phyloP scores from a whole-genome alignment of 1,140 invertebrate species.

The Caerostris darwini region DNA sequence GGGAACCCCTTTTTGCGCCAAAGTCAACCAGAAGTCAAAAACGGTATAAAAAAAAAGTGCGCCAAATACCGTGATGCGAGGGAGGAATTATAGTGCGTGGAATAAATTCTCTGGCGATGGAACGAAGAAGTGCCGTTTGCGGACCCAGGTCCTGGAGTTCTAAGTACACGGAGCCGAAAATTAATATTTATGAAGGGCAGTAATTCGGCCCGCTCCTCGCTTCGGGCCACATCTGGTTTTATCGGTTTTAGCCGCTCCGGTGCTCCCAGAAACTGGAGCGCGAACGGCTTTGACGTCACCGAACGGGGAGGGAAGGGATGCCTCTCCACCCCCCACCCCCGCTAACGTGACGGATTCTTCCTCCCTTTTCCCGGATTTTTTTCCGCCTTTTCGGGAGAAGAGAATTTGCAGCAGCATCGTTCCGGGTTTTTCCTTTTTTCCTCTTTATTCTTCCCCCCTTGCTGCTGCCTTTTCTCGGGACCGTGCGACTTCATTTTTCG shows the following conservation, averaged over 20 bases:
- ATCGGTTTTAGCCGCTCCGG: conserved; percentile 73
- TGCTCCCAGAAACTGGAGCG: conserved; percentile 54
- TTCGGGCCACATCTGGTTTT: conserved; percentile 75
- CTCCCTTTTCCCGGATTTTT: background rate
- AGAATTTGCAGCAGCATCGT: conserved; percentile 27
- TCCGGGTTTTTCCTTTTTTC: background rate
- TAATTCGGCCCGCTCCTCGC: conserved; percentile 65
- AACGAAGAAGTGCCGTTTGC: conserved; percentile 26
- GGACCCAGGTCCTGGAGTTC: conserved; percentile 15
- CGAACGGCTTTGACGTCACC: conserved; percentile 48
- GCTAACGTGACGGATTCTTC: background rate
- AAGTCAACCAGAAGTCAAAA: conserved; percentile 12
- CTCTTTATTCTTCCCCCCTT: background rate
- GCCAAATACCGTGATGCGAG: too few relatives aligned
- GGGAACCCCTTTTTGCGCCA: background rate
- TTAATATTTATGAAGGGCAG: conserved; percentile 76
- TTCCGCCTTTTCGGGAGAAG: background rate
- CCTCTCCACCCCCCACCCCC: background rate
- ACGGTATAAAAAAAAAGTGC: background rate
- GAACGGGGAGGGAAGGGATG: background rate
- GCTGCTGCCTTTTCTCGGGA: background rate
- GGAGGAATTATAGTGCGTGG: conserved; percentile 15
- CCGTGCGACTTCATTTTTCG: background rate
- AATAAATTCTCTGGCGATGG: conserved; percentile 30
- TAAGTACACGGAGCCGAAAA: conserved; percentile 72